Conservation (phyloP, 1,140 invertebrate species). For the Sinonovacula constricta region DNA sequence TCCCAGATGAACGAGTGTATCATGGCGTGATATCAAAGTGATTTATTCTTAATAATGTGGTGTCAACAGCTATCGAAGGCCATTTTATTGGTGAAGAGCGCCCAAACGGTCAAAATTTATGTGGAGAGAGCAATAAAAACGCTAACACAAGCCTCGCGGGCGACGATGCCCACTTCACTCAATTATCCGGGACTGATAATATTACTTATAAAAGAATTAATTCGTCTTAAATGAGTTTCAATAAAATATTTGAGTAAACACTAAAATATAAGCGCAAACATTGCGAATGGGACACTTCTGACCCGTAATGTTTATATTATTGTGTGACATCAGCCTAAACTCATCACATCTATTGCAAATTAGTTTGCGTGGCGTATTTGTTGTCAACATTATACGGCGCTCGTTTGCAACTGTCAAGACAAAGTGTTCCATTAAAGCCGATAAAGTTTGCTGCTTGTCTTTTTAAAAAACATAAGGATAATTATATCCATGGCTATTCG, state of each 20-base stretch:
- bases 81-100: conserved; percentile 35
- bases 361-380: not conserved
- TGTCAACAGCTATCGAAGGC: conserved; percentile 30
- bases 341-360: not conserved
- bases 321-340: not conserved
- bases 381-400: not conserved
- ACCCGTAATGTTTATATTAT: not conserved
- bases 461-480: too few relatives aligned
- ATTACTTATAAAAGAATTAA: not conserved
- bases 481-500: too few relatives aligned
- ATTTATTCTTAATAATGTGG: conserved; percentile 48
- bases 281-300: not conserved
- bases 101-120: conserved; percentile 9
- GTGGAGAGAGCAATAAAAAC: not conserved
- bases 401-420: not conserved
- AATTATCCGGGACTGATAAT: not conserved
- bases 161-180: not conserved
- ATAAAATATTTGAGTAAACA: not conserved
- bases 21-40: conserved; percentile 41
- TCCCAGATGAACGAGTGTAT: conserved; percentile 18
- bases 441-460: too few relatives aligned
- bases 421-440: too few relatives aligned
- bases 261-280: not conserved
- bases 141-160: not conserved
- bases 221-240: not conserved